phyloP scores from a whole-genome alignment of 2,113 vertebrate genomes.

The Passerina amoena region DNA sequence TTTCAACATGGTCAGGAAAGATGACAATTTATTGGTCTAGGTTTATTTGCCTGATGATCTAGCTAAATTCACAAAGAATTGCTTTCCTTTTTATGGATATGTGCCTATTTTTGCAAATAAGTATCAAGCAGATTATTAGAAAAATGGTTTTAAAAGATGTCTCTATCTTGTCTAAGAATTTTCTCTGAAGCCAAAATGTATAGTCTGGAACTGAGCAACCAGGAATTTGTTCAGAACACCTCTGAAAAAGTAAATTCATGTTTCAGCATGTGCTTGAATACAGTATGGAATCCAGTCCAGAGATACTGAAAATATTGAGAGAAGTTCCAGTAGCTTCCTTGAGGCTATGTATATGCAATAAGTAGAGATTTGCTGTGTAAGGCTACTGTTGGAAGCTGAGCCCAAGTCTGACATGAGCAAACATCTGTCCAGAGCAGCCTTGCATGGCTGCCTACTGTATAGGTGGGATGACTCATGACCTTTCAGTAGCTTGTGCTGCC shows the following conservation, averaged over 20 bases:
- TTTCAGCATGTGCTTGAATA: neutral
- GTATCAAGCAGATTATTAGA: neutral
- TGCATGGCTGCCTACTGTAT: neutral
- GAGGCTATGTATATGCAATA: neutral
- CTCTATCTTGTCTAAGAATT: neutral
- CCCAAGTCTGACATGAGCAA: fast-evolving
- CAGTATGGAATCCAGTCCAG: neutral
- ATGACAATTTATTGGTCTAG: neutral
- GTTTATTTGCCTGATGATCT: neutral
- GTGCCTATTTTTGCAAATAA: neutral
- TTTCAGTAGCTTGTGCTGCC: neutral
- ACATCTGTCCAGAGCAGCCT: neutral
- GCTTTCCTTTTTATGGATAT: neutral
- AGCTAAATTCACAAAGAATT: neutral
- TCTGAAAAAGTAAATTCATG: neutral
- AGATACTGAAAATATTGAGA: neutral
- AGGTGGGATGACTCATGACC: neutral
- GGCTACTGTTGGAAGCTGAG: neutral
- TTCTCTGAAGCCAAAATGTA: neutral
- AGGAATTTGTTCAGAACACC: neutral
- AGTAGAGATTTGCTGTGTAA: neutral
- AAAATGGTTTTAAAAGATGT: neutral
- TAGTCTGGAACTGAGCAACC: neutral
- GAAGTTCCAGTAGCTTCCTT: neutral
- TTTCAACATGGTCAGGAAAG: neutral